Base-by-base conservation (phyloP, 1,140 invertebrate genomes). In the Apis laboriosa region DNA sequence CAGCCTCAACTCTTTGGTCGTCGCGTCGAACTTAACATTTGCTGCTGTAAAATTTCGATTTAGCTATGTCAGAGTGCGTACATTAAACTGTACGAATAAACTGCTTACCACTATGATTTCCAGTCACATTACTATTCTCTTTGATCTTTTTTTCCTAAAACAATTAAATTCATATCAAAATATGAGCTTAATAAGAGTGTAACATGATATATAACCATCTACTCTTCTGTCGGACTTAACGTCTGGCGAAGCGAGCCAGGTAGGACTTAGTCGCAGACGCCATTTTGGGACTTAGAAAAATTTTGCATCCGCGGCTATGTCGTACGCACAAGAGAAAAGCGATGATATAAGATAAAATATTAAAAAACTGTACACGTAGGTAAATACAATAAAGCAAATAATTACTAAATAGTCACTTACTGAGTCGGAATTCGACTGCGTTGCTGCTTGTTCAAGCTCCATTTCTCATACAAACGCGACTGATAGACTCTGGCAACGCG, bases 201-300 rank as follows among this genome's bases (percentile, higher is more conserved):
- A 11, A 53, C 34, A 34, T 55, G 49, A 5, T 64, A 34, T 51
- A 24, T 56, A 49, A 63, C 88, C 82, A 92, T 72, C 43, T 28
- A n/a, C 34, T 43, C 67, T 43, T 61, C 55, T 77, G 56, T 84
- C 7, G 64, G 61, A 80, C 72, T 83, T 83, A 77, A 75, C 79
- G 77, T 83, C 76, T 78, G 80, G 76, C 56, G 43, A 61, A 49
- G 49, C 76, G 58, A 74, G 79, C 75, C 81, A 93, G 90, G 90
- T 88, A 93, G 95, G 95, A 96, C 95, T 96, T 96, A 95, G 95
- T 95, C 95, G 95, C 95, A 96, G 96, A 96, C 96, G 96, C 96
- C 96, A 97, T 97, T 96, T 97, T 97, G 95, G 96, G 96, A 97
- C 96, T 97, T 97, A 96, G 96, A 96, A 97, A 96, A 97, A 95